These are phyloP conservation scores for Knipowitschia caucasica DNA, from an alignment of 2,797 vertebrate genomes.

Conservation along the genomic window DNA sequence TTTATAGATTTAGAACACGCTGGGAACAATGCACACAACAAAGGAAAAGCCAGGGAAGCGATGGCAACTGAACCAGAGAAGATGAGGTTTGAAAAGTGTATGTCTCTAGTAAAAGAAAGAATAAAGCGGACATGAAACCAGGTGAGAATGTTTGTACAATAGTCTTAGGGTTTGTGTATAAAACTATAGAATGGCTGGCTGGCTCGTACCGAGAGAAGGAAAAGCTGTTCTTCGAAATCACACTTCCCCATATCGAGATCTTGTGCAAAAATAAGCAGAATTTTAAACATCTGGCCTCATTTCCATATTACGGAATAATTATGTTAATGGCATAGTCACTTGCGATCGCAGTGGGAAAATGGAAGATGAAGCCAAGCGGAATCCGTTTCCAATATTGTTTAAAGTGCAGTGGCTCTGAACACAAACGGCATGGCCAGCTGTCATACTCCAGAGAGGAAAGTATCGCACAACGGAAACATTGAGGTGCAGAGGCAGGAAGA, in stretches of 20 bases:
- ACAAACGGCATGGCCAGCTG: neutral
- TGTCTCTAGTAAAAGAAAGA: neutral
- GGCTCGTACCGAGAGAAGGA: neutral
- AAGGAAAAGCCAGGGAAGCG: neutral
- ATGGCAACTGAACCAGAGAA: neutral
- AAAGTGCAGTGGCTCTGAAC: constrained; percentile 25
- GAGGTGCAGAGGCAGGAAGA: too few species aligned
- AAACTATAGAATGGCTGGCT: constrained; percentile 33
- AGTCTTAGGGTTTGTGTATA: too few species aligned
- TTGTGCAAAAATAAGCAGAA: constrained; percentile 67
- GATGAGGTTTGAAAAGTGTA: neutral
- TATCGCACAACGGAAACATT: too few species aligned
- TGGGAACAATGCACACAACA: neutral
- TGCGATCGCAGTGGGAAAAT: constrained; percentile 60
- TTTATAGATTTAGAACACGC: constrained; percentile 1
- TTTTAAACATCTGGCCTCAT: constrained; percentile 74
- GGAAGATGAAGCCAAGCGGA: constrained; percentile 52
- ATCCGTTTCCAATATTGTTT: constrained; percentile 15
- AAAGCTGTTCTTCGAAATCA: constrained; percentile 14
- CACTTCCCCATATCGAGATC: constrained; percentile 58
- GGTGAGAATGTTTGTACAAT: constrained; percentile 7
- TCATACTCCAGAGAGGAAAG: too few species aligned
- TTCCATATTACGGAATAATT: constrained; percentile 83
- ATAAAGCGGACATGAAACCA: constrained; percentile 9
- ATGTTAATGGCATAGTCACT: constrained; percentile 73